A percentile compares a stretch with the other conserved stretches of the same genome.
Conservation (phyloP, 2,797 vertebrate species). For the Sebastes trivittatus region DNA sequence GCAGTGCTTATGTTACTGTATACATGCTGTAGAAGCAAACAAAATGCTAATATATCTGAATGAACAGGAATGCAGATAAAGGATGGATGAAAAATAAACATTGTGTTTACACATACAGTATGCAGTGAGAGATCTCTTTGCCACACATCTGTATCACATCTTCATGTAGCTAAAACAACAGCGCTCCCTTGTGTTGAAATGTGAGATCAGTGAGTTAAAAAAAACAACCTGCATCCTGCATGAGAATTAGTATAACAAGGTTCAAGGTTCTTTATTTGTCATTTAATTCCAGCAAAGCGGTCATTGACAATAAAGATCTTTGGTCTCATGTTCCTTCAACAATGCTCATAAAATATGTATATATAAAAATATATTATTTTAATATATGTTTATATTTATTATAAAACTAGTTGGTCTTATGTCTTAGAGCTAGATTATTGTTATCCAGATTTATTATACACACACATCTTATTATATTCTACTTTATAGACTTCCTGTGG, state of each 20-base stretch:
- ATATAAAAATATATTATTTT: background rate
- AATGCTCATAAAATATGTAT: too few species aligned
- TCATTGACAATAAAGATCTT: too few species aligned
- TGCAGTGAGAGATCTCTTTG: background rate
- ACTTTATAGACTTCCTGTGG: too few species aligned
- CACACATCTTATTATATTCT: background rate
- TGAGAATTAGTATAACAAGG: background rate
- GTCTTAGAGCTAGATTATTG: background rate
- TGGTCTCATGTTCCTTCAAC: too few species aligned
- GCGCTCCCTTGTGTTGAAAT: slow-evolving; percentile 31
- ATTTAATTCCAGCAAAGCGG: too few species aligned
- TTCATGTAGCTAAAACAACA: slow-evolving; percentile 1
- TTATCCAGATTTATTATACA: background rate
- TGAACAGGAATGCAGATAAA: slow-evolving; percentile 60
- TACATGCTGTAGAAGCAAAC: slow-evolving; percentile 77
- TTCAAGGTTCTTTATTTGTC: too few species aligned
- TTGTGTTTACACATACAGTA: slow-evolving; percentile 23
- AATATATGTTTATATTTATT: too few species aligned
- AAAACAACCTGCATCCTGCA: background rate
- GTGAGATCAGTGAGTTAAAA: background rate
- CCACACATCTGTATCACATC: background rate
- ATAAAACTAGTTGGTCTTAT: background rate
- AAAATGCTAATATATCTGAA: slow-evolving; percentile 87
- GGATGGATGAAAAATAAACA: slow-evolving; percentile 68
- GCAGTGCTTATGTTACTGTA: slow-evolving; percentile 64